phyloP scores from a whole-genome alignment of 1,140 invertebrate species.

The Cotesia vestalis region DNA sequence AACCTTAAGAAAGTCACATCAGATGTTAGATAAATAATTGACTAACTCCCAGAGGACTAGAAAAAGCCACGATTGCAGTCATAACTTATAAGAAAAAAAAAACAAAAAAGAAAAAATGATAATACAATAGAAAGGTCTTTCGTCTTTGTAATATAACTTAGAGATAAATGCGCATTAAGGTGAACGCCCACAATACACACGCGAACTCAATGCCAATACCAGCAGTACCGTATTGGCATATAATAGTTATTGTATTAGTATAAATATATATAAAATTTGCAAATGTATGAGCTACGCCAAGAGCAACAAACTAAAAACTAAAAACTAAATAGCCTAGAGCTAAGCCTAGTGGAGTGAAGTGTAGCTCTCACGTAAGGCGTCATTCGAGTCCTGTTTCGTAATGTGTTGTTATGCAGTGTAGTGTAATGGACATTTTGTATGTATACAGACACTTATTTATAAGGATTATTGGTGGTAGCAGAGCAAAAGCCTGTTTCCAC shows the following conservation, averaged over 20 bases:
- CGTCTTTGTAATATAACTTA: background rate
- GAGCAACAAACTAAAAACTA: slow-evolving; percentile 12
- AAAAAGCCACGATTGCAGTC: no score
- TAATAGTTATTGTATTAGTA: no score
- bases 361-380: slow-evolving; percentile 11
- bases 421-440: background rate
- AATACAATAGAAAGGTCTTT: slow-evolving; percentile 6
- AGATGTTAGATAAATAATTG: no score
- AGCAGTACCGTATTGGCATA: background rate
- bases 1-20: background rate
- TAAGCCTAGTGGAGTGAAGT: background rate
- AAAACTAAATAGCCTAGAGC: slow-evolving; percentile 8
- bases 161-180: slow-evolving; percentile 22
- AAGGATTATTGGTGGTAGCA: slow-evolving; percentile 31
- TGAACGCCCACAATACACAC: slow-evolving; percentile 27
- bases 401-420: background rate
- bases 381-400: slow-evolving; percentile 1
- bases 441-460: background rate
- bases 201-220: background rate
- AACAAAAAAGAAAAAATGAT: slow-evolving; percentile 9
- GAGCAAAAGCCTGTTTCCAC: slow-evolving; percentile 27
- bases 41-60: no score
- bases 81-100: background rate
- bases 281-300: background rate
- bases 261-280: background rate